Base-by-base conservation (phyloP, 2,797 vertebrate genomes). In the Cetoscarus ocellatus region DNA sequence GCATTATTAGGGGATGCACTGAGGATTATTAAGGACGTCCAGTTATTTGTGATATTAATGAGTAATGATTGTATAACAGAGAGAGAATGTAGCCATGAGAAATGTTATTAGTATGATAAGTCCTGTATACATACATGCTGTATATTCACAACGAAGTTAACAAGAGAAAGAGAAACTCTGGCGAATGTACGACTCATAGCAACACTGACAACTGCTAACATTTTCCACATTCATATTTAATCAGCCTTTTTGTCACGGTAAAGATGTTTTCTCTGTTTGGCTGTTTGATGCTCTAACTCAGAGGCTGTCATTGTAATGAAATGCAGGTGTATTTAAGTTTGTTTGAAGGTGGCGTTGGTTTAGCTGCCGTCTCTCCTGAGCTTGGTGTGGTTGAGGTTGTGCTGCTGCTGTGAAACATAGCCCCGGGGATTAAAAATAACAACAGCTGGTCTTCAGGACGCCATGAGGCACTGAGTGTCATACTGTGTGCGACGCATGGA, bases 391-490 rank as follows among this genome's bases (percentile, higher is more conserved):
- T 59, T 64, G 82, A 77, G 72, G 79, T 80, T 73, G 77, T 53
- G 40, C 69, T 70, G 86, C 81, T 89, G 83, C 90, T 88, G 84
- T 90, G 90, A 90, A 92, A 93, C 89, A 69, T 86, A 86, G 87
- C 88, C 88, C 88, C 82, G 72, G 90, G 91, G 90, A 94, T 94
- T 95, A 95, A 94, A 95, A 95, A 95, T 94, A 95, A 94, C 92
- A 94, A 90, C 94, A 94, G 94, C 93, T 94, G 94, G 92, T 91
- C 90, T 86, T 85, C 86, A 87, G 90, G 91, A 91, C 87, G 79
- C 89, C 92, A 92, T 88, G 88, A 86, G 85, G 64, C 82, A 17
- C 83, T 60, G 62, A 91, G 88, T 87, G 80, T 81, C 86, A 70
- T 82, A 77, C 88, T 10, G 50, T 77, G 64, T 64, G 47, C 84